These are phyloP conservation scores for Drosophila mojavensis DNA, from an alignment of 1,140 invertebrate genomes.

Conservation along the genomic window DNA sequence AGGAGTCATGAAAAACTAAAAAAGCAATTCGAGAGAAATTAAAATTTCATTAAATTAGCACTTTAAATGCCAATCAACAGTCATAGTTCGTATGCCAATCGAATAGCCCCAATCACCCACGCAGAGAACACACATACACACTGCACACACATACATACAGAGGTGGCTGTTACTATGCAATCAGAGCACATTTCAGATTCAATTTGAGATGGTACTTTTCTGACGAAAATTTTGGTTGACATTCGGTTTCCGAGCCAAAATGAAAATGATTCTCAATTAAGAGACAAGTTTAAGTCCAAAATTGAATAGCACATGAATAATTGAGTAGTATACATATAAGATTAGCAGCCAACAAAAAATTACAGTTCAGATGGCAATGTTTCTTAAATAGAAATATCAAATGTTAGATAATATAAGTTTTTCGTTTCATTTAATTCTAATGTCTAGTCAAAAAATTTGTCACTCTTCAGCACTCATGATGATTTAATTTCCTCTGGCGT, in stretches of 20 bases:
- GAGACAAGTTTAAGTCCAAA: slow-evolving; percentile 22
- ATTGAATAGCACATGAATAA: neutral
- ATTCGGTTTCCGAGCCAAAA: slow-evolving; percentile 61
- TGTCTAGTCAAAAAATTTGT: slow-evolving; percentile 36
- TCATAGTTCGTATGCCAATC: slow-evolving; percentile 26
- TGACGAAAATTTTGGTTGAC: slow-evolving; percentile 53
- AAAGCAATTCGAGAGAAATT: neutral
- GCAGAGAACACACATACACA: neutral
- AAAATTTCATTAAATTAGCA: slow-evolving; percentile 1
- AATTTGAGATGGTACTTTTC: slow-evolving; percentile 12
- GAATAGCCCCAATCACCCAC: slow-evolving; percentile 24
- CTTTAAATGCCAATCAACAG: slow-evolving; percentile 21
- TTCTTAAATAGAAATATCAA: no score
- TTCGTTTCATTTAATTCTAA: neutral
- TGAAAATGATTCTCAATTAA: slow-evolving; percentile 54
- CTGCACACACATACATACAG: slow-evolving; percentile 1
- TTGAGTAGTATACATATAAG: no score
- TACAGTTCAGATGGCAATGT: no score
- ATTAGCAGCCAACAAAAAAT: no score
- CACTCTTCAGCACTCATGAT: slow-evolving; percentile 62
- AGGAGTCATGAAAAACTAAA: neutral
- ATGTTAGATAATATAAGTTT: no score
- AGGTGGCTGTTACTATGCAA: neutral
- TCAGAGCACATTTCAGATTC: slow-evolving; percentile 9
- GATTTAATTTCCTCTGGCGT: slow-evolving; percentile 74